Conservation (phyloP, 2,888 invertebrate species). For the Chrysolina oricalcia region DNA sequence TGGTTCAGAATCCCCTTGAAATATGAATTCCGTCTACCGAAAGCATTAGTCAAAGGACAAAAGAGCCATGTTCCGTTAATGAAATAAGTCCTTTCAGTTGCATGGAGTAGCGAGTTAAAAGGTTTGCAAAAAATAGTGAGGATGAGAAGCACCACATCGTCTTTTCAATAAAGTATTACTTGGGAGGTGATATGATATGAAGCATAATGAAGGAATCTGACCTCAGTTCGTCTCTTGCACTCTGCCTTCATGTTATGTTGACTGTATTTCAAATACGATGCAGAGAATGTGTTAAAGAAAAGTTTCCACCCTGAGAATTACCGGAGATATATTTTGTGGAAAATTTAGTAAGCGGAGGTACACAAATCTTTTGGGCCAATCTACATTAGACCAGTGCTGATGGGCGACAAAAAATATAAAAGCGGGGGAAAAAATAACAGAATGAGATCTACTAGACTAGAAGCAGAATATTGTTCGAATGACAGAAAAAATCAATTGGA, state of each 20-base stretch:
- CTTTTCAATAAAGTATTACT: neutral
- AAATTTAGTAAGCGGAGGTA: too few species aligned
- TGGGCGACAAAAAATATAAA: too few species aligned
- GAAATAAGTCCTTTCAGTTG: conserved; percentile 25
- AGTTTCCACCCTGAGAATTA: too few species aligned
- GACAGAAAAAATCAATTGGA: too few species aligned
- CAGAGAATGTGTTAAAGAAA: too few species aligned
- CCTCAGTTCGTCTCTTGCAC: neutral
- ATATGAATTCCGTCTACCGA: conserved; percentile 37
- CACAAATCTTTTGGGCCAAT: too few species aligned
- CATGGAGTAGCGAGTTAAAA: neutral
- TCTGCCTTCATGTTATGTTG: neutral
- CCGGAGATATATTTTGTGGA: too few species aligned
- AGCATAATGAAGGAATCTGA: neutral
- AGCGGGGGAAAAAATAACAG: too few species aligned
- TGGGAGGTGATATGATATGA: neutral
- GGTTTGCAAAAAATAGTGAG: neutral
- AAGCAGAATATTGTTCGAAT: too few species aligned
- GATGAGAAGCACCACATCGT: conserved; percentile 1
- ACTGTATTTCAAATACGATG: neutral
- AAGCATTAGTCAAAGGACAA: conserved; percentile 36
- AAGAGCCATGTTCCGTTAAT: conserved; percentile 26
- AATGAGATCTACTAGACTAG: too few species aligned
- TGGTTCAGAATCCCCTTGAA: conserved; percentile 38
- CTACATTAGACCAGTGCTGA: too few species aligned